These are phyloP conservation scores for Caenorhabditis inopinata DNA, from an alignment of 1,140 invertebrate genomes.

Conservation along the genomic window DNA sequence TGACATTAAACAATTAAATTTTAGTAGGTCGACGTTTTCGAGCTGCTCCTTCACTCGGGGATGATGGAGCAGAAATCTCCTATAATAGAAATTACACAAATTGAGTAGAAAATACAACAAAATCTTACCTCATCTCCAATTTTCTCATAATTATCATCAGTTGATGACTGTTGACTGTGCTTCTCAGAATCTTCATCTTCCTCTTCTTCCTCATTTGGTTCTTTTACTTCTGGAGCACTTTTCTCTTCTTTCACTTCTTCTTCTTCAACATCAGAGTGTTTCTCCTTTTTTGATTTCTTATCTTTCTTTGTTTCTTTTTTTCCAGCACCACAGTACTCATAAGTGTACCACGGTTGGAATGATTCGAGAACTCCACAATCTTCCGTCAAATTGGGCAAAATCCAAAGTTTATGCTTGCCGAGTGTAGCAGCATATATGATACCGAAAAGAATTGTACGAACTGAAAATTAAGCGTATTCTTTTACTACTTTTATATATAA, in stretches of 20 bases:
- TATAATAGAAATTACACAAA: background rate
- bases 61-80: conserved; percentile 1
- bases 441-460: conserved; percentile 87
- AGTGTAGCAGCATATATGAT: conserved; percentile 84
- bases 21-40: background rate
- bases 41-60: background rate
- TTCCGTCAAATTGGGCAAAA: conserved; percentile 94
- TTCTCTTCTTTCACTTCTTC: conserved; percentile 31
- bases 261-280: conserved; percentile 41
- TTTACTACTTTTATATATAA: conserved; percentile 1
- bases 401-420: conserved; percentile 90
- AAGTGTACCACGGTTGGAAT: conserved; percentile 90
- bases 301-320: conserved; percentile 54
- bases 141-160: conserved; percentile 8
- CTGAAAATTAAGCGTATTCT: conserved; percentile 64
- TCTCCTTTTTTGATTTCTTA: conserved; percentile 50
- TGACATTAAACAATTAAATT: background rate
- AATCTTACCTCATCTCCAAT: background rate
- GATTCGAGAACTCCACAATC: conserved; percentile 96
- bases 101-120: background rate
- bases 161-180: background rate
- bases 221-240: background rate
- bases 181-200: background rate
- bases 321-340: conserved; percentile 57
- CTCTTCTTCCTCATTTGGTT: background rate